These are phyloP conservation scores for Hoplias malabaricus DNA, from an alignment of 2,113 vertebrate genomes.

Conservation along the genomic window DNA sequence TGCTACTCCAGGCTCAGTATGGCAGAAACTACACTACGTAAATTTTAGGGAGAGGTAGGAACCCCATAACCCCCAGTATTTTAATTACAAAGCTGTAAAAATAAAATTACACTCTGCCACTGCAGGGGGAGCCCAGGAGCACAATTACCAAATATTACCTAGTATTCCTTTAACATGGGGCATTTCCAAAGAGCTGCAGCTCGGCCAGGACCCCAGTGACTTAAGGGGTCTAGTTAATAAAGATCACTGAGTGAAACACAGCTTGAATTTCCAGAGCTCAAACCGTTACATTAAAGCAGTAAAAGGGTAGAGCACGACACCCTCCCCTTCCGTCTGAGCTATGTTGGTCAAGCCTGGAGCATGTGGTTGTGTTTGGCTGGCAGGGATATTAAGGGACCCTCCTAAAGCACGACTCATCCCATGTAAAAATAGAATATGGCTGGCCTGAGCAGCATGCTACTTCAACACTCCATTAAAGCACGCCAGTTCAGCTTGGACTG, in stretches of 20 bases:
- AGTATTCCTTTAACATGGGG: too few relatives aligned
- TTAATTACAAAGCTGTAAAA: too few relatives aligned
- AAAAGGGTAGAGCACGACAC: too few relatives aligned
- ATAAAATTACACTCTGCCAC: too few relatives aligned
- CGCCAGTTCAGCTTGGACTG: conserved; percentile 35
- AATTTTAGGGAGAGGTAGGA: too few relatives aligned
- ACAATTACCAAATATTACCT: too few relatives aligned
- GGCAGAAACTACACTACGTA: too few relatives aligned
- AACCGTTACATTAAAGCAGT: neutral
- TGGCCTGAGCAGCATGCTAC: conserved; percentile 10
- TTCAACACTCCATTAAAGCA: conserved; percentile 33
- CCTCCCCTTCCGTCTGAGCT: neutral
- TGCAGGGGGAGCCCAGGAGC: too few relatives aligned
- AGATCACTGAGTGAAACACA: neutral
- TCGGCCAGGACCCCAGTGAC: neutral
- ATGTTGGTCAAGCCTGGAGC: neutral
- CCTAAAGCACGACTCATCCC: conserved; percentile 21
- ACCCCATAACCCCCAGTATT: too few relatives aligned
- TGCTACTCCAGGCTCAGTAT: too few relatives aligned
- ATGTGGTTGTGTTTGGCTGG: neutral
- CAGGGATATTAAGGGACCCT: conserved; percentile 10
- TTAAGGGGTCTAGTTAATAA: neutral
- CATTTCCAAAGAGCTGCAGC: neutral
- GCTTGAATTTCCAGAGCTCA: neutral
- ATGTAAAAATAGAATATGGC: conserved; percentile 33